Conservation (phyloP, 1,140 invertebrate species). For the Venturia canescens region DNA sequence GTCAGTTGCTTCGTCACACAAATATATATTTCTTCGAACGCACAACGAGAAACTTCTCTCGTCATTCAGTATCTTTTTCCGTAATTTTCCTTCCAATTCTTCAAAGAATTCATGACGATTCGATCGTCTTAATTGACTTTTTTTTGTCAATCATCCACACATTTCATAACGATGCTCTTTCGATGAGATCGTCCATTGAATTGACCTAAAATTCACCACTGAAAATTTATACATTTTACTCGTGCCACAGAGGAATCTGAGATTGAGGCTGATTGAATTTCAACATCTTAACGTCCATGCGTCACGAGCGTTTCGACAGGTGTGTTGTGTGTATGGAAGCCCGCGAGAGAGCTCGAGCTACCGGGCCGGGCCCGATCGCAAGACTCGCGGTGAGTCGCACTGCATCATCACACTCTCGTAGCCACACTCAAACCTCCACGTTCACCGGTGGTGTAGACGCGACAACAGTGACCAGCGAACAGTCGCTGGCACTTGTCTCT, state of each 20-base stretch:
- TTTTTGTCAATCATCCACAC: not conserved
- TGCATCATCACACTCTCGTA: not conserved
- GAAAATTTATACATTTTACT: not conserved
- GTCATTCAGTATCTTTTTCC: not conserved
- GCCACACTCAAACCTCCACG: not conserved
- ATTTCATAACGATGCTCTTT: not conserved
- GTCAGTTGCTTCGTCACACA: not conserved
- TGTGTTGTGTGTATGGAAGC: not conserved
- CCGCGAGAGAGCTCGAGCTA: not conserved
- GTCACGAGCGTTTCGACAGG: constrained; percentile 25
- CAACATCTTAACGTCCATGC: not conserved
- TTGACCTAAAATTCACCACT: not conserved
- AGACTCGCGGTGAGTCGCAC: not conserved
- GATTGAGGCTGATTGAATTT: constrained; percentile 44
- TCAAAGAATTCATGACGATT: not conserved
- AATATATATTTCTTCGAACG: not conserved
- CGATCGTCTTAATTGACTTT: not conserved
- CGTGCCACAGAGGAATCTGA: not conserved
- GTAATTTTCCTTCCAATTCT: not conserved
- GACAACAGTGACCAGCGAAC: not conserved
- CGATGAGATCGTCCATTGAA: not conserved
- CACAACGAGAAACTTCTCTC: not conserved
- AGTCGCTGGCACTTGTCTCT: constrained; percentile 2
- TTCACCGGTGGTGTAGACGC: not conserved
- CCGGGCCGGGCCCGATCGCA: not conserved